Evolutionary conservation across 2,113 vertebrate genomes (phyloP).

Genomic region (Neoarius graeffei): DNA sequence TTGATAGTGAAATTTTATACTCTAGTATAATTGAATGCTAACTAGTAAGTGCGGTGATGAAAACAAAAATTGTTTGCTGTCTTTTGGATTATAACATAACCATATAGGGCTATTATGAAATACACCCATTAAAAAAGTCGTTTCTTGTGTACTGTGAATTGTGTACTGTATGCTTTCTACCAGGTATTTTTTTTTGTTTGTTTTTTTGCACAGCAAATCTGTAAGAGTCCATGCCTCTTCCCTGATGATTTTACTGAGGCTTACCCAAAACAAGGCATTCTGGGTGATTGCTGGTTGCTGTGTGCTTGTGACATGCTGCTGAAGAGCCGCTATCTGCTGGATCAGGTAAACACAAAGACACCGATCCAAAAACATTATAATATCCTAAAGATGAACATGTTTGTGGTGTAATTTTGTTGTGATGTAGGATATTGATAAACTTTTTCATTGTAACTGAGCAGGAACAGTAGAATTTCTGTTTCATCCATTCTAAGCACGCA

Average conservation of each 20-base stretch:
- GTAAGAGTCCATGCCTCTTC: conserved; percentile 78
- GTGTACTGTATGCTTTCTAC: not conserved
- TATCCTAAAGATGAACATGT: not conserved
- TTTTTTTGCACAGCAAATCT: conserved; percentile 83
- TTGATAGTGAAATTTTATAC: not conserved
- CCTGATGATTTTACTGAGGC: conserved; percentile 74
- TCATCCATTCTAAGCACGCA: not conserved
- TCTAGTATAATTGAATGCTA: not conserved
- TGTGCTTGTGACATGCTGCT: conserved; percentile 89
- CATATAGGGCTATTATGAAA: not conserved
- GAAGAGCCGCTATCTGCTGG: conserved; percentile 79
- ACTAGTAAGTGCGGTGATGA: not conserved
- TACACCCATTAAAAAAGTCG: not conserved
- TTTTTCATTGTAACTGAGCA: not conserved
- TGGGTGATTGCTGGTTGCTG: conserved; percentile 97
- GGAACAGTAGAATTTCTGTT: not conserved
- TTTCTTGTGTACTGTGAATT: not conserved
- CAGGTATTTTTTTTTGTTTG: not conserved
- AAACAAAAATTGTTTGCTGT: not conserved
- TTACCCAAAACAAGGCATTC: conserved; percentile 88
- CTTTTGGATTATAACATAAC: not conserved
- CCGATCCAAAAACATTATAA: not conserved
- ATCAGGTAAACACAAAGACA: conserved; percentile 77
- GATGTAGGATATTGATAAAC: not conserved
- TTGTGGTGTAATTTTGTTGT: not conserved